Conservation (phyloP, 1,140 invertebrate genomes). For the Lithobius niger region DNA sequence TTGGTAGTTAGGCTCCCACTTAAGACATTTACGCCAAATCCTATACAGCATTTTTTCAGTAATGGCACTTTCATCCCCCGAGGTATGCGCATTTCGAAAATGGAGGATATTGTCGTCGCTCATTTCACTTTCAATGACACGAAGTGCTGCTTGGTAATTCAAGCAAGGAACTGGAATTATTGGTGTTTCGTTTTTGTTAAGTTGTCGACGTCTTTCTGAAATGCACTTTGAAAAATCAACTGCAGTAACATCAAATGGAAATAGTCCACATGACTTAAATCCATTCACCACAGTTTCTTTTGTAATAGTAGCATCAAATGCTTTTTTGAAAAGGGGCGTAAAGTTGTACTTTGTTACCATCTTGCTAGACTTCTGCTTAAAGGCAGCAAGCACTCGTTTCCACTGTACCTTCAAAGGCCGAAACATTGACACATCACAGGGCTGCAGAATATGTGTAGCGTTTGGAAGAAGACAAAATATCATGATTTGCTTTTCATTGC, state of each 20-base stretch:
- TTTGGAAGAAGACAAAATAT: constrained; percentile 12
- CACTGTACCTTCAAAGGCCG: constrained; percentile 10
- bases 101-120: too few relatives aligned
- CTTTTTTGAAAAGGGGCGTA: not conserved
- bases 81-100: too few relatives aligned
- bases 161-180: too few relatives aligned
- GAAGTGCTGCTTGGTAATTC: too few relatives aligned
- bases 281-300: constrained; percentile 1
- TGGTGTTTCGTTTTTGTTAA: too few relatives aligned
- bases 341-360: not conserved
- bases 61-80: too few relatives aligned
- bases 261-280: constrained; percentile 3
- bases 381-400: not conserved
- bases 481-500: constrained; percentile 7
- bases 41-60: too few relatives aligned
- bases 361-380: not conserved
- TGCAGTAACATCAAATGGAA: constrained; percentile 5
- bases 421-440: constrained; percentile 12
- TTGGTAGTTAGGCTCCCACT: too few relatives aligned
- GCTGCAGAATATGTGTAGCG: constrained; percentile 15
- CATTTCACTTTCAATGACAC: too few relatives aligned
- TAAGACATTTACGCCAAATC: too few relatives aligned
- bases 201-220: too few relatives aligned
- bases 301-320: not conserved
- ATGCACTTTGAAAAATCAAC: constrained; percentile 9